Conservation (phyloP, 2,797 vertebrate genomes). For the Hypotaenidia okinawae region DNA sequence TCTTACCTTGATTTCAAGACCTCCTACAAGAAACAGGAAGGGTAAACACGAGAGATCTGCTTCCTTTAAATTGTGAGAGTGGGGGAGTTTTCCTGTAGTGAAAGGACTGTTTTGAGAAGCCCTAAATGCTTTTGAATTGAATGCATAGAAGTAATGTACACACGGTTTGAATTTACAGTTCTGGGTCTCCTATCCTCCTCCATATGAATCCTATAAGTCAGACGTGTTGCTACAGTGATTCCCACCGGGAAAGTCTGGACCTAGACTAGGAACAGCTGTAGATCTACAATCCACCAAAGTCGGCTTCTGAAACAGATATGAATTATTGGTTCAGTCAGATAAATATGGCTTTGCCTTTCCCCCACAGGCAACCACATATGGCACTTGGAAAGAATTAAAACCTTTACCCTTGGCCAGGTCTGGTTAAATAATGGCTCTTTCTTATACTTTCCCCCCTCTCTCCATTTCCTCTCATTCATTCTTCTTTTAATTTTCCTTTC, state of each 20-base stretch:
- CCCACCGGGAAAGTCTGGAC: conserved; percentile 75
- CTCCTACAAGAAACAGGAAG: conserved; percentile 76
- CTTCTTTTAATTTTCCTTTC: conserved; percentile 65
- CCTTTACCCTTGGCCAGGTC: conserved; percentile 60
- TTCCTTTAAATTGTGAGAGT: conserved; percentile 70
- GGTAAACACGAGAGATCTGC: conserved; percentile 74
- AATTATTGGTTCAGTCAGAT: conserved; percentile 78
- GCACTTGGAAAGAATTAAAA: conserved; percentile 77
- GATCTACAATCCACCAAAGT: conserved; percentile 70
- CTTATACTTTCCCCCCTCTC: conserved; percentile 48
- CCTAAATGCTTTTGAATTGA: conserved; percentile 75
- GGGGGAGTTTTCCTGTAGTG: conserved; percentile 57
- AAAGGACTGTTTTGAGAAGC: conserved; percentile 71
- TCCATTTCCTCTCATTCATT: conserved; percentile 69
- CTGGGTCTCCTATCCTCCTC: conserved; percentile 69
- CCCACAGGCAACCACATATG: conserved; percentile 69
- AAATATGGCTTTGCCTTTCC: conserved; percentile 67
- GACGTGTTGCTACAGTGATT: conserved; percentile 76
- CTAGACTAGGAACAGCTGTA: conserved; percentile 76
- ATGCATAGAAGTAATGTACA: conserved; percentile 68
- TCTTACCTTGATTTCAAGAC: conserved; percentile 74
- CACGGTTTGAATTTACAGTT: conserved; percentile 81
- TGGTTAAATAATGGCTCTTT: conserved; percentile 71
- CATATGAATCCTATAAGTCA: conserved; percentile 78
- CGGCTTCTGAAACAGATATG: conserved; percentile 79